Evolutionary conservation across 1,140 invertebrate species (phyloP).

Genomic region (Penaeus japonicus): DNA sequence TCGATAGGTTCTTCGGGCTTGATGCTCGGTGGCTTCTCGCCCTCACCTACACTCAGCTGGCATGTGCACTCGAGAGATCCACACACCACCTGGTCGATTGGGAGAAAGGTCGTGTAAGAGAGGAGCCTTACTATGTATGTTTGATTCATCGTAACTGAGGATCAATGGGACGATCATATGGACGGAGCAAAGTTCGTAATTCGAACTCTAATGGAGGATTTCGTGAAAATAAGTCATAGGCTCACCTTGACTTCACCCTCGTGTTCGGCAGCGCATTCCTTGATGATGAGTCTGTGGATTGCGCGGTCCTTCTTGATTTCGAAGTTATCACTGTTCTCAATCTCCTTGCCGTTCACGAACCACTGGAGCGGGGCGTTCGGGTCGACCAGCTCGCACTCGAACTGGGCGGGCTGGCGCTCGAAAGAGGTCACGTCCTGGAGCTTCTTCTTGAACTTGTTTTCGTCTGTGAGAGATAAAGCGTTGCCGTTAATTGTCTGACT

Average conservation of each 20-base stretch:
- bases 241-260: slow-evolving; percentile 74
- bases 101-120: neutral
- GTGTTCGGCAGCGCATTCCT: slow-evolving; percentile 80
- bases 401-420: slow-evolving; percentile 86
- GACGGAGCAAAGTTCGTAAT: neutral
- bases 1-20: slow-evolving; percentile 82
- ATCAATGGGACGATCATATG: neutral
- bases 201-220: no score
- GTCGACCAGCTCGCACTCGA: slow-evolving; percentile 94
- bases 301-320: slow-evolving; percentile 92
- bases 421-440: slow-evolving; percentile 90
- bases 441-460: slow-evolving; percentile 88
- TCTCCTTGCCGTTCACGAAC: slow-evolving; percentile 89
- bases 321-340: slow-evolving; percentile 77
- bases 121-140: no score
- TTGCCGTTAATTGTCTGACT: neutral
- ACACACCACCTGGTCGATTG: slow-evolving; percentile 38
- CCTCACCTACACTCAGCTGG: slow-evolving; percentile 56
- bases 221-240: neutral
- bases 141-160: neutral
- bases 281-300: slow-evolving; percentile 89
- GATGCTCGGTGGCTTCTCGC: slow-evolving; percentile 65
- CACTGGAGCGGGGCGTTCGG: slow-evolving; percentile 93
- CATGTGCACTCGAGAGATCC: slow-evolving; percentile 46
- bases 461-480: slow-evolving; percentile 34